A percentile compares a stretch with the other conserved stretches of the same genome.
phyloP scores from a whole-genome alignment of 2,888 invertebrate species.

The Calameuta filiformis region DNA sequence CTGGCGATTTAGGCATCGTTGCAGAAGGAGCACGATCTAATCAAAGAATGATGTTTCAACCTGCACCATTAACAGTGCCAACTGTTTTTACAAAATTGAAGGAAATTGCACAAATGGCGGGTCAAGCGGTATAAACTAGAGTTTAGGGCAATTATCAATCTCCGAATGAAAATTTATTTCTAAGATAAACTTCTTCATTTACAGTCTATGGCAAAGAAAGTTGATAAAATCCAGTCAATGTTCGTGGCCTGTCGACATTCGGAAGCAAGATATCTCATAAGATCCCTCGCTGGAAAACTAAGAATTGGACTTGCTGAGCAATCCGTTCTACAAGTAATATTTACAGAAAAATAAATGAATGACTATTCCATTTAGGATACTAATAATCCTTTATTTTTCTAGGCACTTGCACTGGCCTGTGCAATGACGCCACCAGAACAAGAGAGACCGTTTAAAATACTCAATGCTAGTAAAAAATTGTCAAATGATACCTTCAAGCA shows the following conservation, averaged over 20 bases:
- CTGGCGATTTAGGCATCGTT: conserved; percentile 91
- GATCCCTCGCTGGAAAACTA: conserved; percentile 93
- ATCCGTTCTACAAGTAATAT: conserved; percentile 77
- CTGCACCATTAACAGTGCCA: conserved; percentile 79
- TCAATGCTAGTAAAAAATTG: conserved; percentile 75
- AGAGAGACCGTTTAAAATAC: conserved; percentile 71
- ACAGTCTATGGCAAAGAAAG: conserved; percentile 85
- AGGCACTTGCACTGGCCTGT: conserved; percentile 89
- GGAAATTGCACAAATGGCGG: conserved; percentile 88
- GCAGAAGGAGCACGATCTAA: conserved; percentile 87
- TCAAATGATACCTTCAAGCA: conserved; percentile 79
- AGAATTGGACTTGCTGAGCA: conserved; percentile 98
- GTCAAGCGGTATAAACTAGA: conserved; percentile 72
- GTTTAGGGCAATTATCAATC: conserved; percentile 9
- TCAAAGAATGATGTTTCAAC: conserved; percentile 90
- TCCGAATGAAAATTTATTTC: conserved; percentile 13
- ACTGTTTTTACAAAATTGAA: conserved; percentile 85
- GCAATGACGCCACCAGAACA: conserved; percentile 83
- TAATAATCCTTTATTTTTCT: conserved; percentile 38
- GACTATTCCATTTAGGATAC: background rate
- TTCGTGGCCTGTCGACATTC: conserved; percentile 90
- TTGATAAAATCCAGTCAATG: conserved; percentile 89
- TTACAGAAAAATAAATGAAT: background rate
- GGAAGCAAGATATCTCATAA: conserved; percentile 90
- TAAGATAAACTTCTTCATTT: conserved; percentile 30